Conservation (phyloP, 2,113 vertebrate species). For the Perca schrenkii region DNA sequence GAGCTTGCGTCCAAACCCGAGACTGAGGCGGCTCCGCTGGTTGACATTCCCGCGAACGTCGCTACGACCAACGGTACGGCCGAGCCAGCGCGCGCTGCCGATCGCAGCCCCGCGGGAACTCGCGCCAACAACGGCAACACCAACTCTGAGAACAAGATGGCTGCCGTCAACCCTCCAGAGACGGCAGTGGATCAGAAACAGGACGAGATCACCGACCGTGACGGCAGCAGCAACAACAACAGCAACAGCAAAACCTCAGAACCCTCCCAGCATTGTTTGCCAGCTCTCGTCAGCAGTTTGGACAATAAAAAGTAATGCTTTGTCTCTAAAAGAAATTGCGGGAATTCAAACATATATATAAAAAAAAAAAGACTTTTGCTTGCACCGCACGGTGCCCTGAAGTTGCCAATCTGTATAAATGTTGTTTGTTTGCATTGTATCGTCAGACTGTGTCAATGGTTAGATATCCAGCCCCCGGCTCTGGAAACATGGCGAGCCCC, state of each 20-base stretch:
- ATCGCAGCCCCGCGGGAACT: slow-evolving; percentile 71
- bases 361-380: slow-evolving; percentile 80
- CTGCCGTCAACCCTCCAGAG: slow-evolving; percentile 67
- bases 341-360: slow-evolving; percentile 80
- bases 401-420: slow-evolving; percentile 97
- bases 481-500: slow-evolving; percentile 79
- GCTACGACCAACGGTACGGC: slow-evolving; percentile 82
- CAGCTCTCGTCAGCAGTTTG: slow-evolving; percentile 81
- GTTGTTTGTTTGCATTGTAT: slow-evolving; percentile 92
- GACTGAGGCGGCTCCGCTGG: slow-evolving; percentile 29
- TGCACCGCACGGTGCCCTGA: slow-evolving; percentile 91
- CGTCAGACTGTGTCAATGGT: slow-evolving; percentile 96
- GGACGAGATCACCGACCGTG: slow-evolving; percentile 85
- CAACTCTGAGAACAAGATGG: slow-evolving; percentile 70
- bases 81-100: slow-evolving; percentile 77
- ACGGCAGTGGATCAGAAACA: slow-evolving; percentile 72
- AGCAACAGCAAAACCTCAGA: slow-evolving; percentile 86
- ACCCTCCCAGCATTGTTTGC: slow-evolving; percentile 83
- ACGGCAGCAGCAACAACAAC: slow-evolving; percentile 74
- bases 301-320: slow-evolving; percentile 93
- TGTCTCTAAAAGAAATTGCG: slow-evolving; percentile 73
- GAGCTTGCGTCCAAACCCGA: slow-evolving; percentile 38
- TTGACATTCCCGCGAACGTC: background rate
- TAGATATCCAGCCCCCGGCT: slow-evolving; percentile 85
- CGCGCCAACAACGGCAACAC: slow-evolving; percentile 19